phyloP scores from a whole-genome alignment of 2,113 vertebrate genomes.

The Odobenus rosmarus region DNA sequence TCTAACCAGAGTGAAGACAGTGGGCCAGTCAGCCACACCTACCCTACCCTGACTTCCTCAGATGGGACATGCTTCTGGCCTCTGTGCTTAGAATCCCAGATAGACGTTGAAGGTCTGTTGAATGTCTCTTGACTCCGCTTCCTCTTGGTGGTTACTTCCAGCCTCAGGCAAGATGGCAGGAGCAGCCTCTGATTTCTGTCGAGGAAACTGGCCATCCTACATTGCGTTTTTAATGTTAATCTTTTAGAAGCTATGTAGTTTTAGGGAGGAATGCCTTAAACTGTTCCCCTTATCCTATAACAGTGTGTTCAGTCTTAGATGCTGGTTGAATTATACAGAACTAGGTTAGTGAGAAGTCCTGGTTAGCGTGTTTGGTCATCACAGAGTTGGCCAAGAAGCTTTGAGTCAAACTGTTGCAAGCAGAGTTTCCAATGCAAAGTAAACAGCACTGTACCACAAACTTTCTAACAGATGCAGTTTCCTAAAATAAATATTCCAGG shows the following conservation, averaged over 20 bases:
- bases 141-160: neutral
- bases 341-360: neutral
- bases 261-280: neutral
- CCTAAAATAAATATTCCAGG: neutral
- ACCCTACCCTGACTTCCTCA: accelerated
- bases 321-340: neutral
- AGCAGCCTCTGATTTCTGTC: neutral
- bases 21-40: no score
- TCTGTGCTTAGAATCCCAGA: neutral
- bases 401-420: accelerated
- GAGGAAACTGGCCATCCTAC: neutral
- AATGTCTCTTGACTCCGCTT: neutral
- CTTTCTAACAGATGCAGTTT: neutral
- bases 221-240: accelerated
- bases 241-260: neutral
- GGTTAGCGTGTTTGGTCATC: accelerated
- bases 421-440: accelerated
- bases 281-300: neutral
- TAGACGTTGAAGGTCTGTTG: accelerated
- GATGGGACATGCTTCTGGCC: accelerated
- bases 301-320: neutral
- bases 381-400: neutral
- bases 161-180: neutral
- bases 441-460: neutral
- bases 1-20: neutral